These are phyloP conservation scores for Actinernus sp. DNA, from an alignment of 92 coral and sea anemone species.

Conservation along the genomic window DNA sequence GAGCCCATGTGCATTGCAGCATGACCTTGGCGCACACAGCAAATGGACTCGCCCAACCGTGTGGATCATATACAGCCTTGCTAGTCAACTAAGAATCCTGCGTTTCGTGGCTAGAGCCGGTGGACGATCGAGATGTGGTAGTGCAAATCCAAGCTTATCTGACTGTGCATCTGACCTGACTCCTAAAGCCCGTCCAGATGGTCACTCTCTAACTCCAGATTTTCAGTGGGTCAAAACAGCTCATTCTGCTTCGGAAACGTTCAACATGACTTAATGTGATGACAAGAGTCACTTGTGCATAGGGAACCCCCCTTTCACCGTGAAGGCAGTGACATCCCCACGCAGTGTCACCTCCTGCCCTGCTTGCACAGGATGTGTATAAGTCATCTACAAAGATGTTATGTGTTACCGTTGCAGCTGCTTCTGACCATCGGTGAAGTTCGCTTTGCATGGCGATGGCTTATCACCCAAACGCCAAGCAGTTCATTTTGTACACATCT, in stretches of 20 bases:
- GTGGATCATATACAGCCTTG: slow-evolving; percentile 46
- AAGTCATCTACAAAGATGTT: no score
- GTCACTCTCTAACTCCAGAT: no score
- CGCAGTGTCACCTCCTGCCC: no score
- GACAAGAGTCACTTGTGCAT: no score
- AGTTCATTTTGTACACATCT: not conserved
- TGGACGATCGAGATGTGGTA: slow-evolving; percentile 38
- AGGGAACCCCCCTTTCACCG: no score
- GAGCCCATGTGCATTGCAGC: slow-evolving; percentile 44
- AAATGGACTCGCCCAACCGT: slow-evolving; percentile 49
- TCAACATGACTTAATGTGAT: no score
- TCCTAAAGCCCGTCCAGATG: no score
- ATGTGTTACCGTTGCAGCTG: slow-evolving; percentile 4
- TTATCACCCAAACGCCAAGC: not conserved
- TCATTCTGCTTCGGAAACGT: no score
- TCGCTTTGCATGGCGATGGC: not conserved
- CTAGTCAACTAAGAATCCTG: slow-evolving; percentile 26
- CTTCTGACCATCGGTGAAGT: not conserved
- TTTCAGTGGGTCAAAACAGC: no score
- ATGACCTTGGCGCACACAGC: slow-evolving; percentile 32
- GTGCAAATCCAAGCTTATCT: slow-evolving; percentile 37
- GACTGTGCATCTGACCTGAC: slow-evolving; percentile 33
- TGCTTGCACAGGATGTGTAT: no score
- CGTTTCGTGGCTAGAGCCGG: slow-evolving; percentile 3
- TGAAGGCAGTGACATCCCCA: no score